Evolutionary conservation across 1,140 invertebrate genomes (phyloP), one percentile per base, ranked within the genome.

Genomic region (Plectus sambesii): DNA sequence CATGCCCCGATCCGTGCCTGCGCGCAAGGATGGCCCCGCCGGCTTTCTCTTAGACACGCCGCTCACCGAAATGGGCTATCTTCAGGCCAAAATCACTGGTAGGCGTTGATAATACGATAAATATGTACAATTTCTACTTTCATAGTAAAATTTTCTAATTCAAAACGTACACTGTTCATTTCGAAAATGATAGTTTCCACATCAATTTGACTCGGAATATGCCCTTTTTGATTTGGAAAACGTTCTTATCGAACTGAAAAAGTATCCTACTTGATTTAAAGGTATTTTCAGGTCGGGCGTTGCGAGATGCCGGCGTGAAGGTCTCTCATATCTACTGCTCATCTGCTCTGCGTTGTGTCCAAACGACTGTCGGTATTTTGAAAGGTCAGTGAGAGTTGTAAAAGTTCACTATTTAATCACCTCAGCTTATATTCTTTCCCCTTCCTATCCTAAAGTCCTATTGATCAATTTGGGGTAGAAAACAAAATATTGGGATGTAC

Each of bases 41-140:
- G 27, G 27, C 9, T 49, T 46, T 44, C 15, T 22, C 24, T 30
- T 22, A 2, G 47, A 49, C 23, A 49, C 47, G n/a, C 47, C 47
- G 6, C 35, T 49, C n/a, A 49, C 47, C n/a, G 47, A 49, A 44
- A 49, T 49, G 12, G 47, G 47, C 27, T 49, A 49, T 46, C 35
- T 49, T 24, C 47, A 49, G 25, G 30, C 47, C 8, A 49, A 49
- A 29, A 24, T 49, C 19, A 49, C 26, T 12, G 47, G 47, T 49
- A 20, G 19, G 23, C 17, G 12, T 12, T 3, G n/a, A 9, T 48
- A 8, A 6, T 17, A 44, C 20, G 26, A 20, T 4, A 6, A 12
- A 43, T 24, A 17, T 9, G 17, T 29, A 43, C n/a, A 12, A 48
- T 44, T 15, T 44, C 12, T 26, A 6, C 33, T 6, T 36, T 49